Evolutionary conservation across 2,797 vertebrate genomes (phyloP), one percentile per base, ranked within the genome.

Genomic region (Pseudotriccus pelzelni): DNA sequence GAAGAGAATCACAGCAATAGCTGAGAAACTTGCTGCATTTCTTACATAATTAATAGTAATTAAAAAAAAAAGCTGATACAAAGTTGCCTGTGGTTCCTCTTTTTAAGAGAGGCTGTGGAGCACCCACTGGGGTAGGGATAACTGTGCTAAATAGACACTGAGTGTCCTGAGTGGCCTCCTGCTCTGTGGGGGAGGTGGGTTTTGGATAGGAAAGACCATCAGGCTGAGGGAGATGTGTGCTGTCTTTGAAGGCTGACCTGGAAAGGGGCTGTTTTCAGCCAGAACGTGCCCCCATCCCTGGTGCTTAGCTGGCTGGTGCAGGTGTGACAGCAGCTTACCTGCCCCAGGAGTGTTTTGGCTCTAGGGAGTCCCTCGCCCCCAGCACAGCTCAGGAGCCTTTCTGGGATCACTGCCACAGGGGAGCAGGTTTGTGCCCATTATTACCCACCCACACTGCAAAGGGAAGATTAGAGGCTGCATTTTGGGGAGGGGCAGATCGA

Each of bases 201-300:
- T 69, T 75, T 21, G 44, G 49, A 50, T 15, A 7, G 37, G 9
- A 75, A 58, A 5, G 63, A 34, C 43, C 37, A 25, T 1, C 49
- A 0, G 2, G 37, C 62, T 39, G 2, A 80, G n/a, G 0, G 0
- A 44, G 56, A 23, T 68, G 43, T 23, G n/a, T 4, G 2, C 28
- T 56, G 17, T 49, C 43, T 62, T 34, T 32, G 63, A 37, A 62
- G 43, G 25, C 67, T 78, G 60, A 30, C 16, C 27, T 19, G 53
- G 23, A 25, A 21, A 16, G 67, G 27, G 47, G 46, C 56, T 86
- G 55, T 8, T 85, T 41, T 74, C 21, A 19, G 27, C 27, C 53
- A 5, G 19, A 14, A 0, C 13, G 34, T 60, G 53, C 20, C 32
- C 32, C 68, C 20, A 37, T 56, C 28, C 11, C 41, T 56, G 15